These are phyloP conservation scores for Eristalis intricaria DNA, from an alignment of 2,888 invertebrate genomes.

Conservation along the genomic window DNA sequence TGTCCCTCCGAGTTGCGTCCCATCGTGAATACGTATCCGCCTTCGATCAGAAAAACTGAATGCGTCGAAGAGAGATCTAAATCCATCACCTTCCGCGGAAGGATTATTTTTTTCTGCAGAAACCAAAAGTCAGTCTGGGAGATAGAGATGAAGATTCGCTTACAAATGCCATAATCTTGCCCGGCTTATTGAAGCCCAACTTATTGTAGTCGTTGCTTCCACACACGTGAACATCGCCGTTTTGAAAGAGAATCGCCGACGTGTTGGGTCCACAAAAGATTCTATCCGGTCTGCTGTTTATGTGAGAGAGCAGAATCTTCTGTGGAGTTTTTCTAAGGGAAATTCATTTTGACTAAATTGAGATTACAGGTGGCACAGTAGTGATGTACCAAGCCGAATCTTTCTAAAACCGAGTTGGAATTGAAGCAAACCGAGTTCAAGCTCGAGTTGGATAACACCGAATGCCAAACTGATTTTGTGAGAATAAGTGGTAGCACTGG, in stretches of 20 bases:
- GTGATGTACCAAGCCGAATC: too few species aligned
- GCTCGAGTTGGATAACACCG: too few species aligned
- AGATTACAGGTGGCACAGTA: neutral
- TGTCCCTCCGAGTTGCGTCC: slow-evolving; percentile 86
- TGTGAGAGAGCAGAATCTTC: slow-evolving; percentile 78
- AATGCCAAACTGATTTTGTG: too few species aligned
- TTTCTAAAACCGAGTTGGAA: too few species aligned
- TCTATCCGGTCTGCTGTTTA: slow-evolving; percentile 82
- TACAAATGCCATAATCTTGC: slow-evolving; percentile 78
- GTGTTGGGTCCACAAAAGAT: slow-evolving; percentile 85
- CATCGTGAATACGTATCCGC: slow-evolving; percentile 85
- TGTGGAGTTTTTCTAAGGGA: slow-evolving; percentile 76
- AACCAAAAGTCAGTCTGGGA: neutral
- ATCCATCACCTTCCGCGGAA: slow-evolving; percentile 83
- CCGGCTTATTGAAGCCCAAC: slow-evolving; percentile 83
- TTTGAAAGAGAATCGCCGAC: slow-evolving; percentile 84
- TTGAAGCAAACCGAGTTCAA: too few species aligned
- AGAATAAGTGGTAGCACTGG: too few species aligned
- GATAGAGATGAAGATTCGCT: slow-evolving; percentile 9
- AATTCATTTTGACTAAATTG: neutral
- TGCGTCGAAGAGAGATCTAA: slow-evolving; percentile 85
- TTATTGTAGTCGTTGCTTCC: slow-evolving; percentile 86
- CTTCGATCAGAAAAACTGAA: slow-evolving; percentile 84
- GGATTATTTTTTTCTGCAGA: slow-evolving; percentile 81
- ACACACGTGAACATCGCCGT: slow-evolving; percentile 85